These are phyloP conservation scores for Glareola pratincola DNA, from an alignment of 2,113 vertebrate species.

Conservation along the genomic window DNA sequence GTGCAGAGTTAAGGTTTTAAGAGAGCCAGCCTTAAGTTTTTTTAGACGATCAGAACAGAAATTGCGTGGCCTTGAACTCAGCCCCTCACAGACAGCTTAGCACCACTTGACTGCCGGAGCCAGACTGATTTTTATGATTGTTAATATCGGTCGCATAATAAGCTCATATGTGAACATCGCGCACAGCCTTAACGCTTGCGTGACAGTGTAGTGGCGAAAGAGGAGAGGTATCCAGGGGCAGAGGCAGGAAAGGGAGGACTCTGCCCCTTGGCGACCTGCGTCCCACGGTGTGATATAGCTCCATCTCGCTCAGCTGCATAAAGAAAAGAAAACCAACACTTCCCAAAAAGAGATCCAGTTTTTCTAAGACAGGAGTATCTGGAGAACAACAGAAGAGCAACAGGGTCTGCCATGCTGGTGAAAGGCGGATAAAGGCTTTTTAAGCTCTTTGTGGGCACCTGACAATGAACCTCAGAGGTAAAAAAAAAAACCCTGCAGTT, in stretches of 20 bases:
- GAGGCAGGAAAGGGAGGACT: not conserved
- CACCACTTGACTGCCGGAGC: not conserved
- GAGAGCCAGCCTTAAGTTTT: not conserved
- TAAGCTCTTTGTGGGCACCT: not conserved
- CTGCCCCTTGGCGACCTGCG: not conserved
- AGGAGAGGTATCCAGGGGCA: not conserved
- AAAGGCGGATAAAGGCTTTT: not conserved
- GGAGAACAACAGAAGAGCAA: not conserved
- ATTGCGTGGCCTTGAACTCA: not conserved
- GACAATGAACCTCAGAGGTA: not conserved
- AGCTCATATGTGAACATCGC: not conserved
- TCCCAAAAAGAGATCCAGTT: not conserved
- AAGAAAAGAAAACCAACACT: not conserved
- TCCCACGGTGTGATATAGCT: not conserved
- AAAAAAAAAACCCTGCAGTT: not conserved
- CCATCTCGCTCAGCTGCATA: not conserved
- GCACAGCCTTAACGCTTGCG: not conserved
- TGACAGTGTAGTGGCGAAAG: not conserved
- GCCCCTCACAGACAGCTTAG: not conserved
- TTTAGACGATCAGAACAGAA: not conserved
- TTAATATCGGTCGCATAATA: not conserved
- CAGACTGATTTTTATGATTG: not conserved
- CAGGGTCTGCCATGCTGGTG: not conserved
- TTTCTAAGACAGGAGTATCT: not conserved
- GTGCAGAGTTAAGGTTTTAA: constrained; percentile 5